phyloP scores from a whole-genome alignment of 2,888 invertebrate genomes.

The Epinotia nisella region DNA sequence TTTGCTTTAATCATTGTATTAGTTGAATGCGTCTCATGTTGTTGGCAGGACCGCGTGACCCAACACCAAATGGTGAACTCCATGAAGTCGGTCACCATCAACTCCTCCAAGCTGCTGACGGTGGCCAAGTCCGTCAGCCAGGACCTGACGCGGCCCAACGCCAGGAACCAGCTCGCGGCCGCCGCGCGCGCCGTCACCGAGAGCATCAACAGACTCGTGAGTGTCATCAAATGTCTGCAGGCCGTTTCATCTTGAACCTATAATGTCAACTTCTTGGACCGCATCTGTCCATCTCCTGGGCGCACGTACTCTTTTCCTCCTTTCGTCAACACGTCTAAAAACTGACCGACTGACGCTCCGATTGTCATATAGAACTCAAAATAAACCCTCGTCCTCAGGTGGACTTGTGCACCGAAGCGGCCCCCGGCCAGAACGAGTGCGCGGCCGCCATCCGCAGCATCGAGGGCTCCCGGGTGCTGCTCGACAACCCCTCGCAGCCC shows the following conservation, averaged over 20 bases:
- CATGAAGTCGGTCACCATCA: slow-evolving; percentile 93
- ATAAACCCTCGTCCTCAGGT: slow-evolving; percentile 58
- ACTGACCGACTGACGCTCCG: too few species aligned
- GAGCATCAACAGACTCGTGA: slow-evolving; percentile 94
- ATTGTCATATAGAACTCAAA: too few species aligned
- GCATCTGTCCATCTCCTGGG: too few species aligned
- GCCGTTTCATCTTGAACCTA: too few species aligned
- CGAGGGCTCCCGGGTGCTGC: slow-evolving; percentile 91
- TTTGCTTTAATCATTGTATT: too few species aligned
- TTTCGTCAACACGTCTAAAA: too few species aligned
- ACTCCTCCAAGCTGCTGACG: slow-evolving; percentile 92
- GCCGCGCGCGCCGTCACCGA: slow-evolving; percentile 96
- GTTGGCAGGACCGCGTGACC: slow-evolving; percentile 87
- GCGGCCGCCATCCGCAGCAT: slow-evolving; percentile 97
- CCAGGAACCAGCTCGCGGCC: slow-evolving; percentile 94
- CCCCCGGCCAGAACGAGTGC: slow-evolving; percentile 98
- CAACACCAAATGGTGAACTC: slow-evolving; percentile 93
- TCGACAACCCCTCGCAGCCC: slow-evolving; percentile 94
- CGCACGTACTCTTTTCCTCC: too few species aligned
- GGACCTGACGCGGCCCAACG: slow-evolving; percentile 95
- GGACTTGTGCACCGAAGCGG: slow-evolving; percentile 94
- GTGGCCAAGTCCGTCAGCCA: slow-evolving; percentile 96
- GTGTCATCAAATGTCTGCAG: slow-evolving; percentile 54
- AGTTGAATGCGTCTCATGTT: too few species aligned
- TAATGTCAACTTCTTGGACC: too few species aligned